Evolutionary conservation across 2,113 vertebrate genomes (phyloP).

Genomic region (Xerus inauris): DNA sequence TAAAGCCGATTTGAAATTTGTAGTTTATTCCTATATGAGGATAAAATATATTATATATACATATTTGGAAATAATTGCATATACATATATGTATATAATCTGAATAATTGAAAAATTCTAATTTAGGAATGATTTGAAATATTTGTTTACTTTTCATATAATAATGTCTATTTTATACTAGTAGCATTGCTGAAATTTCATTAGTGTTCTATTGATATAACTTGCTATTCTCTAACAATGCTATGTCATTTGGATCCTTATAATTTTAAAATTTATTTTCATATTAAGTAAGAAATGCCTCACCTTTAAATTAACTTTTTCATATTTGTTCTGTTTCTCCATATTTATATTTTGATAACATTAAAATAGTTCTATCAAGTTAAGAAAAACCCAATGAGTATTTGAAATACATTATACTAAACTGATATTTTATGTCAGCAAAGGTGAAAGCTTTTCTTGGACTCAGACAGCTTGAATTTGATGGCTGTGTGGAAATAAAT

Average conservation of each 20-base stretch:
- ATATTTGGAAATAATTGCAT: not conserved
- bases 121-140: not conserved
- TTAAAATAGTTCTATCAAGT: not conserved
- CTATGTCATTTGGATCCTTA: not conserved
- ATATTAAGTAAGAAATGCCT: not conserved
- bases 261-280: constrained; percentile 24
- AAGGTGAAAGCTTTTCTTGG: not conserved
- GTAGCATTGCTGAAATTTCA: not conserved
- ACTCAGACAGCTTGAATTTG: not conserved
- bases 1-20: not conserved
- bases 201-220: not conserved
- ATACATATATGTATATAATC: not conserved
- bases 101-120: not conserved
- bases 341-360: not conserved
- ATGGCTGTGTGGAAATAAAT: not conserved
- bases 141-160: not conserved
- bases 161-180: not conserved
- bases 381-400: not conserved
- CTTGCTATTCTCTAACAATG: not conserved
- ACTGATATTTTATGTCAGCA: not conserved
- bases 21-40: not conserved
- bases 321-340: not conserved
- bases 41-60: not conserved
- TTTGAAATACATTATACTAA: not conserved
- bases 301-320: not conserved